Evolutionary conservation across 2,888 invertebrate species (phyloP).

Genomic region (Apotomis betuletana): DNA sequence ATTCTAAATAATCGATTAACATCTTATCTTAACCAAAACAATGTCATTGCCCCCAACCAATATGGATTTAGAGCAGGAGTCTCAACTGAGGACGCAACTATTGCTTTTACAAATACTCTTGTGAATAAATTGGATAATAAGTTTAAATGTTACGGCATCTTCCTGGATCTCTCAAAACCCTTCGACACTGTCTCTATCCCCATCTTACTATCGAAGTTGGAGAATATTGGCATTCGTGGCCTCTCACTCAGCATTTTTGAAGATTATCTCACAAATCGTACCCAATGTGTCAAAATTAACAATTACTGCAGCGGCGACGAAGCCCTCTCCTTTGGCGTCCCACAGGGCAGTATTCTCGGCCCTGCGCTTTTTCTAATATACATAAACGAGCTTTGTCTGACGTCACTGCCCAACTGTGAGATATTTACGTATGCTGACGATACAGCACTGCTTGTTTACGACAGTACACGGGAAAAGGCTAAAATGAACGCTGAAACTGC

Average conservation of each 20-base stretch:
- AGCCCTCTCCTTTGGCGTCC: slow-evolving; percentile 8
- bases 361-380: slow-evolving; percentile 21
- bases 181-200: slow-evolving; percentile 20
- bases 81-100: slow-evolving; percentile 15
- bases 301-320: not conserved
- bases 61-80: not conserved
- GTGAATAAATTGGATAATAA: not conserved
- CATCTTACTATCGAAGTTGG: not conserved
- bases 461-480: not conserved
- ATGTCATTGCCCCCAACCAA: too few relatives aligned
- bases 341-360: slow-evolving; percentile 32
- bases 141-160: not conserved
- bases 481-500: not conserved
- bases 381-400: slow-evolving; percentile 5
- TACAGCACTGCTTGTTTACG: not conserved
- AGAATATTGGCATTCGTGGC: not conserved
- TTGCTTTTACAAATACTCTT: not conserved
- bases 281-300: slow-evolving; percentile 9
- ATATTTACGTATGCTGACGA: not conserved
- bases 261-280: slow-evolving; percentile 21
- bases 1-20: too few relatives aligned
- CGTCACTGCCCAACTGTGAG: not conserved
- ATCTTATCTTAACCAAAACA: too few relatives aligned
- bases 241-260: slow-evolving; percentile 1
- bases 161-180: slow-evolving; percentile 14